Conservation (phyloP, 2,113 vertebrate species). For the Tenrec ecaudatus region DNA sequence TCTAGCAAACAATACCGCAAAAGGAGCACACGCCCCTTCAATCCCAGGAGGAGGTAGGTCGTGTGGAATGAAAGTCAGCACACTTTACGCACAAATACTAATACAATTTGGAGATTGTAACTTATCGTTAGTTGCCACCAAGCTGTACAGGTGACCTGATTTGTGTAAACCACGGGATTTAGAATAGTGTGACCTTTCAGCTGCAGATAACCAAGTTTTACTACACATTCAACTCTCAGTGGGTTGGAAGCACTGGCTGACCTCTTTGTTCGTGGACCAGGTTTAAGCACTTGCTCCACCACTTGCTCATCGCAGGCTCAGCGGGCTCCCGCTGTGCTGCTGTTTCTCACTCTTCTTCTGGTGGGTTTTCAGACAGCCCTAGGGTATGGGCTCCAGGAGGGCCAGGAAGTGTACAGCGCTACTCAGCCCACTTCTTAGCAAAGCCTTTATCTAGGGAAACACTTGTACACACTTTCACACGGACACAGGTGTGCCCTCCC, state of each 20-base stretch:
- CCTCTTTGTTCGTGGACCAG: background rate
- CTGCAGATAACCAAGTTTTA: background rate
- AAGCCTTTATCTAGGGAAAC: background rate
- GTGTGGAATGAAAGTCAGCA: background rate
- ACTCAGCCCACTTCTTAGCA: background rate
- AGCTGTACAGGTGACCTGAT: background rate
- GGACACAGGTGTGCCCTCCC: background rate
- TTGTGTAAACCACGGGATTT: background rate
- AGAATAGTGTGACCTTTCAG: background rate
- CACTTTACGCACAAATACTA: no score
- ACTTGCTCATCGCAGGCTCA: background rate
- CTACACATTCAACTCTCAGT: background rate
- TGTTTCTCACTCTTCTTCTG: background rate
- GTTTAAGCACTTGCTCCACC: background rate
- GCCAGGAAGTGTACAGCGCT: accelerated
- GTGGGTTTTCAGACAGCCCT: background rate
- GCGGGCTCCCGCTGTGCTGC: no score
- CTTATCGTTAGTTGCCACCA: background rate
- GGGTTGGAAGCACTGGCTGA: background rate
- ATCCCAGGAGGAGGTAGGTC: no score
- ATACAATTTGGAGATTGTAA: no score
- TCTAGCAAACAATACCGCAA: background rate
- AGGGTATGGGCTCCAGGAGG: background rate
- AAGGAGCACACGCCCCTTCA: background rate
- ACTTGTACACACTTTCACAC: accelerated